phyloP scores from a whole-genome alignment of 1,140 invertebrate species.

The Pseudachorutes palmiensis region DNA sequence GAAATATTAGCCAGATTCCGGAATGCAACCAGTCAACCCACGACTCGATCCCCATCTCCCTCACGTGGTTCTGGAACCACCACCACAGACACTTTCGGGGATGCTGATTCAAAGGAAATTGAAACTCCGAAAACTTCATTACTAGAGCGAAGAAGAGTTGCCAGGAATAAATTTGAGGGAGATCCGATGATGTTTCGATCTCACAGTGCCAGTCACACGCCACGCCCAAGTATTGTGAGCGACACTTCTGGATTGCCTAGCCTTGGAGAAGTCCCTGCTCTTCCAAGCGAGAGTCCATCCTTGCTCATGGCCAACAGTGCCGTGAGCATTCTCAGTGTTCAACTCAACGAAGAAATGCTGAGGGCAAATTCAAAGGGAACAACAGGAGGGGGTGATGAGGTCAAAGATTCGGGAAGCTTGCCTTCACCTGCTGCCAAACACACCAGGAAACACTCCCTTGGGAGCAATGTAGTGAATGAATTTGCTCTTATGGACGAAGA shows the following conservation, averaged over 20 bases:
- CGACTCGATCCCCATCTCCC: conserved; percentile 24
- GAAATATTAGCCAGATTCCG: conserved; percentile 13
- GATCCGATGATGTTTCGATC: conserved; percentile 17
- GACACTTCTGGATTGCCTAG: conserved; percentile 38
- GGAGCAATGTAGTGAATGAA: conserved; percentile 13
- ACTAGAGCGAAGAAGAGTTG: conserved; percentile 12
- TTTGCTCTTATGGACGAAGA: not conserved
- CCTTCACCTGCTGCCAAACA: too few relatives aligned
- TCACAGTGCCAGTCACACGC: conserved; percentile 26
- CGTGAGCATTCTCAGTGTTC: conserved; percentile 56
- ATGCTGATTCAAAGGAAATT: conserved; percentile 1
- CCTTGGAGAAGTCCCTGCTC: conserved; percentile 30
- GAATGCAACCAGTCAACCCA: conserved; percentile 24
- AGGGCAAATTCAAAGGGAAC: conserved; percentile 23
- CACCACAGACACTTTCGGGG: not conserved
- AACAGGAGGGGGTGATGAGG: not conserved
- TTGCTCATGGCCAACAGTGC: conserved; percentile 81
- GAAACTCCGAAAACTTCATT: not conserved
- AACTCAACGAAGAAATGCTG: conserved; percentile 42
- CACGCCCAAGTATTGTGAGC: conserved; percentile 23
- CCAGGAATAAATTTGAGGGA: too few relatives aligned
- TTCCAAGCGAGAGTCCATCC: conserved; percentile 42
- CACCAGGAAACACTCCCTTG: conserved; percentile 25
- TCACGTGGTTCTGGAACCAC: not conserved
- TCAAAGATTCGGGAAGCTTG: not conserved